phyloP scores from a whole-genome alignment of 2,797 vertebrate genomes.

The Stomatorhinus walkeri region DNA sequence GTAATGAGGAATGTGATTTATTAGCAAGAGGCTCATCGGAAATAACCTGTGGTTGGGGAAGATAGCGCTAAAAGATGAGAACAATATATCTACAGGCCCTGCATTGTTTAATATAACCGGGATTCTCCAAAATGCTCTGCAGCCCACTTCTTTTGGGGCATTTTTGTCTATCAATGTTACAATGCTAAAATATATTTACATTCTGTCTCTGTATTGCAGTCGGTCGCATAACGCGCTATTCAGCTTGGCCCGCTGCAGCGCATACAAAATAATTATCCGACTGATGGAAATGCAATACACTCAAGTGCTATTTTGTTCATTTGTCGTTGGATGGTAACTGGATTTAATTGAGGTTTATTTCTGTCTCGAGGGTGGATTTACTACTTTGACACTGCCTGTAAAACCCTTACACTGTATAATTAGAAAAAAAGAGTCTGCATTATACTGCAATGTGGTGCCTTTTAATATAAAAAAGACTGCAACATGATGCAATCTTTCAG shows the following conservation, averaged over 20 bases:
- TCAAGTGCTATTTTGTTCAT: constrained; percentile 20
- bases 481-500: constrained; percentile 26
- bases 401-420: constrained; percentile 21
- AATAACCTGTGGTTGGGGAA: not conserved
- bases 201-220: not conserved
- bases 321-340: constrained; percentile 23
- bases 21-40: not conserved
- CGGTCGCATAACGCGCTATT: not conserved
- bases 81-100: not conserved
- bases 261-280: constrained; percentile 15
- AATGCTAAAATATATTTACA: constrained; percentile 4
- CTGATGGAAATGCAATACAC: not conserved
- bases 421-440: constrained; percentile 15
- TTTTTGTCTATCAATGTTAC: constrained; percentile 14
- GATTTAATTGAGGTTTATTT: constrained; percentile 25
- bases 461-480: constrained; percentile 7
- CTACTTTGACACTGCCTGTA: constrained; percentile 18
- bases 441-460: constrained; percentile 10
- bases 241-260: constrained; percentile 3
- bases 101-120: not conserved
- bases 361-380: constrained; percentile 13
- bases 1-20: constrained; percentile 11
- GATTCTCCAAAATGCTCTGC: not conserved
- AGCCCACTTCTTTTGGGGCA: not conserved
- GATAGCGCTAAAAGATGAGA: not conserved